These are phyloP conservation scores for Azorinus chamasolen DNA, from an alignment of 2,888 invertebrate genomes.

Conservation along the genomic window DNA sequence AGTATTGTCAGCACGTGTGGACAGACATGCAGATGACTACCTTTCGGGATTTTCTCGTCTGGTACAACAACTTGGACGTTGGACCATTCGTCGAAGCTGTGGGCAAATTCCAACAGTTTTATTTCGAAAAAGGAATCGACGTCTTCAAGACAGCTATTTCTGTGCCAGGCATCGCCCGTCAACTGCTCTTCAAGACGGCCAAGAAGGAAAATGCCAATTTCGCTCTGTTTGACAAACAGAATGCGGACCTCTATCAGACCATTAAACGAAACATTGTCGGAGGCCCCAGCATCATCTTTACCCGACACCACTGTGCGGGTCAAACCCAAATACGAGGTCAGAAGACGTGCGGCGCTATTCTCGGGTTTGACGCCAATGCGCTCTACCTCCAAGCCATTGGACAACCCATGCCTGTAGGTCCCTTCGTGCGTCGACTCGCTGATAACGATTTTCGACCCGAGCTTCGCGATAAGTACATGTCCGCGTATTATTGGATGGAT, in stretches of 20 bases:
- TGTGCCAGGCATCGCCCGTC: slow-evolving; percentile 54
- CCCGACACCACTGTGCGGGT: slow-evolving; percentile 32
- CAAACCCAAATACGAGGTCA: slow-evolving; percentile 37
- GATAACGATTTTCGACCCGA: background rate
- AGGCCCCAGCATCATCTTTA: slow-evolving; percentile 42
- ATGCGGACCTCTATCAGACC: slow-evolving; percentile 55
- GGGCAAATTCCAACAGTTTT: slow-evolving; percentile 50
- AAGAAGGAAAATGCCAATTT: slow-evolving; percentile 38
- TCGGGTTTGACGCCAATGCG: slow-evolving; percentile 61
- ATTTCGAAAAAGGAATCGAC: slow-evolving; percentile 56
- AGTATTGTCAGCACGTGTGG: slow-evolving; percentile 50
- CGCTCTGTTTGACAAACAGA: slow-evolving; percentile 33
- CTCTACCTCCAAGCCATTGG: slow-evolving; percentile 52
- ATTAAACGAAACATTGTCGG: slow-evolving; percentile 49
- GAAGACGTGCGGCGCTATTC: slow-evolving; percentile 29
- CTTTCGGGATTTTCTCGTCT: slow-evolving; percentile 62
- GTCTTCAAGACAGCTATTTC: slow-evolving; percentile 61
- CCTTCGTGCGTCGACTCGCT: background rate
- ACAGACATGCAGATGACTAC: slow-evolving; percentile 48
- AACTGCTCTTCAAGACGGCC: slow-evolving; percentile 19
- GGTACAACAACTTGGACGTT: slow-evolving; percentile 66
- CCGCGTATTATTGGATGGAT: too few species aligned
- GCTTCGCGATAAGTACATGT: too few species aligned
- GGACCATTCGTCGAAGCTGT: slow-evolving; percentile 61
- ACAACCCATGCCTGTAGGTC: slow-evolving; percentile 16